Percentiles rank a stretch among this genome's conserved stretches.
phyloP scores from a whole-genome alignment of 2,797 vertebrate species.

The Lithobates sylvaticus region DNA sequence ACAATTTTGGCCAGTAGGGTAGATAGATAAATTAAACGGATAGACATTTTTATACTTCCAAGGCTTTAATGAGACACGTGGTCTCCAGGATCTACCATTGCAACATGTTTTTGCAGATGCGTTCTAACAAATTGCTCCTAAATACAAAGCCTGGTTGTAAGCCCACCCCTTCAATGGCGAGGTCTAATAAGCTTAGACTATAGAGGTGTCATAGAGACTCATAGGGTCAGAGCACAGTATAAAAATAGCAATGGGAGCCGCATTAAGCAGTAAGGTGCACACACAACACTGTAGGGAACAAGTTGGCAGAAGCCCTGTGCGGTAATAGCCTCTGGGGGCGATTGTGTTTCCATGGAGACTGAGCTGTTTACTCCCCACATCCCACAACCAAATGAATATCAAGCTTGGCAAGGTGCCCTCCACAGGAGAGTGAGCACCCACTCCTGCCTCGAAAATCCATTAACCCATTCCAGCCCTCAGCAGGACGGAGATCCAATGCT shows the following conservation, averaged over 20 bases:
- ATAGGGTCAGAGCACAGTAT: not conserved
- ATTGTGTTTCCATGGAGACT: conserved; percentile 52
- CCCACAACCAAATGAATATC: conserved; percentile 49
- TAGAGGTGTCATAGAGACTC: not conserved
- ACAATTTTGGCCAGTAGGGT: too few relatives aligned
- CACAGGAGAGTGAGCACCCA: conserved; percentile 36
- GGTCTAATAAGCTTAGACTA: not conserved
- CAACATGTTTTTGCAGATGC: too few relatives aligned
- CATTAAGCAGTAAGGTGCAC: conserved; percentile 28
- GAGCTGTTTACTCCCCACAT: conserved; percentile 46
- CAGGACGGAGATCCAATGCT: too few relatives aligned
- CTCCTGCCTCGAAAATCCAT: conserved; percentile 8
- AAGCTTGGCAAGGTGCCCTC: conserved; percentile 53
- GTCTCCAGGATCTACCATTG: not conserved
- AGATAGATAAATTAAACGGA: not conserved
- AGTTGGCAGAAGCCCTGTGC: conserved; percentile 26
- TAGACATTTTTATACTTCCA: too few relatives aligned
- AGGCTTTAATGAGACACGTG: too few relatives aligned
- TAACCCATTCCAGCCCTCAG: conserved; percentile 34
- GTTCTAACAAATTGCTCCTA: too few relatives aligned
- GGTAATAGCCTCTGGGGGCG: conserved; percentile 31
- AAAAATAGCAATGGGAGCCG: conserved; percentile 26
- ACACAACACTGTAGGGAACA: conserved; percentile 29
- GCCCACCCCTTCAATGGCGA: not conserved
- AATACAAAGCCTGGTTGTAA: not conserved